Evolutionary conservation across 2,113 vertebrate genomes (phyloP), one percentile per base, ranked within the genome.

Genomic region (Eulemur rufifrons): DNA sequence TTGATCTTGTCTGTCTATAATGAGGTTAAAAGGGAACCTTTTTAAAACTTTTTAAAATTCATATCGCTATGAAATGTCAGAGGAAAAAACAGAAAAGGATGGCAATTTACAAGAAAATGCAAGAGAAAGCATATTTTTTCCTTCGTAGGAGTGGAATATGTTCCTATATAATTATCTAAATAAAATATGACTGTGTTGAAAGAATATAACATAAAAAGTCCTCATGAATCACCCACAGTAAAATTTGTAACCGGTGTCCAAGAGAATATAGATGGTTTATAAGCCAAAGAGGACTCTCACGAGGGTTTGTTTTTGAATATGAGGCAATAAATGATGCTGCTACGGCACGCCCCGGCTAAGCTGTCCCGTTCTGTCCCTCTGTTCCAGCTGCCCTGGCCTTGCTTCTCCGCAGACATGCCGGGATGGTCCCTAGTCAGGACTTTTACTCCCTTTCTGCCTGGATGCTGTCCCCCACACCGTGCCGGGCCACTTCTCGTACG

Each of bases 161-260:
- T 77, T 88, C 32, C 50, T 45, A 23, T n/a, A 25, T 80, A 64
- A 92, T 37, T 91, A 63, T 37, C 17, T 47, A 29, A 86, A 77
- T 96, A 29, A 81, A 91, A 42, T 68, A 86, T 25, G 42, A 64
- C 50, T 39, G 13, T n/a, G 15, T 96, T 78, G 66, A 94, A 94
- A 94, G 54, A 45, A 61, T 54, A 23, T 25, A 73, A 39, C 47
- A 47, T 20, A 78, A 32, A 69, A 71, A 78, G 39, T 56, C 32
- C 20, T 64, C 34, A 3, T 50, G 45, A 89, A 20, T 6, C 21
- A 12, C 39, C 82, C 52, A 2, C 7, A 37, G 52, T 90, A 78
- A 94, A 89, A 76, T 63, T 50, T 89, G 18, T 87, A 85, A 47
- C 52, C 34, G n/a, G 25, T 71, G 17, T 87, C 42, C 37, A 68